phyloP scores from a whole-genome alignment of 2,888 invertebrate genomes.

The Synergus laeviventris region DNA sequence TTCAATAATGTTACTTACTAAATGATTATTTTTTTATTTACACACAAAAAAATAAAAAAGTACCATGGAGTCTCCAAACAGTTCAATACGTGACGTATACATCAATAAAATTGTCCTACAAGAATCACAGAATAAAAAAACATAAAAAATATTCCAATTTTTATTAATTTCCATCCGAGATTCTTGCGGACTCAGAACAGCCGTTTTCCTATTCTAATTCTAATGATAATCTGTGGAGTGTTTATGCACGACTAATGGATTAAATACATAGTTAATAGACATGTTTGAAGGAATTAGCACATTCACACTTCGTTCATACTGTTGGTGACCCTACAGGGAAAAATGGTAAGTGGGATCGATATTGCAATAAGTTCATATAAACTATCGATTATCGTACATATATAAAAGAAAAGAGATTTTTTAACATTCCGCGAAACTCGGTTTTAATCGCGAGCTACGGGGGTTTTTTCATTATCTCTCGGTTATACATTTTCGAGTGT shows the following conservation, averaged over 20 bases:
- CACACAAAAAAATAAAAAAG: neutral
- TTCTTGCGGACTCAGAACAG: slow-evolving; percentile 19
- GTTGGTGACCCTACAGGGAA: slow-evolving; percentile 52
- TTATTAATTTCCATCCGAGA: neutral
- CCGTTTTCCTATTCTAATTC: slow-evolving; percentile 26
- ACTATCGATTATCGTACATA: slow-evolving; percentile 58
- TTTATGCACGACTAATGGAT: slow-evolving; percentile 27
- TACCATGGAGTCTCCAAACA: slow-evolving; percentile 7
- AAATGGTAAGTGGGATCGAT: slow-evolving; percentile 46
- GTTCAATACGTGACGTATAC: slow-evolving; percentile 21
- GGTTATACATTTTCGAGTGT: slow-evolving; percentile 31
- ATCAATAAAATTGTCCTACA: slow-evolving; percentile 27
- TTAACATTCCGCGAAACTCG: neutral
- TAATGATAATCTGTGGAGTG: slow-evolving; percentile 28
- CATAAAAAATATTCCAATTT: neutral
- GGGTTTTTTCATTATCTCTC: neutral
- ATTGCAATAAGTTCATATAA: slow-evolving; percentile 55
- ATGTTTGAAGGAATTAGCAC: slow-evolving; percentile 53
- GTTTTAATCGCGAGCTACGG: neutral
- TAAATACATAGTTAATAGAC: slow-evolving; percentile 23
- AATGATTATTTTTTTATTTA: neutral
- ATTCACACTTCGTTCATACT: slow-evolving; percentile 67
- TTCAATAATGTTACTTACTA: neutral
- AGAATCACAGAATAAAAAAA: neutral
- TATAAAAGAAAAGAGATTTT: neutral